These are phyloP conservation scores for Saguinus midas DNA, from an alignment of 2,113 vertebrate genomes.

Conservation along the genomic window DNA sequence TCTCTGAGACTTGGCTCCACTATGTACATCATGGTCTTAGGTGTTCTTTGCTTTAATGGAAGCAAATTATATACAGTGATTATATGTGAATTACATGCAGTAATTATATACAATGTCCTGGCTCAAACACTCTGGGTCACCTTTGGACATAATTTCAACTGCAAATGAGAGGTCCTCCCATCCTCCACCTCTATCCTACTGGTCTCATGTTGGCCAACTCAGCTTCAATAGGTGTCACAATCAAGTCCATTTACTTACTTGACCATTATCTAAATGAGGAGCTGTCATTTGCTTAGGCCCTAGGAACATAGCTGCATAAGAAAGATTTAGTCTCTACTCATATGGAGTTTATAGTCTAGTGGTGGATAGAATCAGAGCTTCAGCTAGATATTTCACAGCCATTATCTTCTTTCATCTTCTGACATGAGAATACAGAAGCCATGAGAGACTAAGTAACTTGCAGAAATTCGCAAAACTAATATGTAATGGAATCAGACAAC, in stretches of 20 bases:
- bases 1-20: not conserved
- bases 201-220: not conserved
- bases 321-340: not conserved
- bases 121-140: not conserved
- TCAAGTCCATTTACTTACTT: not conserved
- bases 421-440: not conserved
- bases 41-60: slow-evolving; percentile 3
- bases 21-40: not conserved
- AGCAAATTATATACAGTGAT: no score
- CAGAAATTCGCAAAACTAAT: not conserved
- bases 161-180: not conserved
- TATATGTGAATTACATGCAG: no score
- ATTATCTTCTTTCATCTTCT: not conserved
- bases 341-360: not conserved
- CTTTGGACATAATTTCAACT: not conserved
- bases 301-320: not conserved
- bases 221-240: not conserved
- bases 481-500: not conserved
- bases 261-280: not conserved
- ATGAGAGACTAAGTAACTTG: not conserved
- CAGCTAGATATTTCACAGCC: not conserved
- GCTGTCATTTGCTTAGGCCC: not conserved
- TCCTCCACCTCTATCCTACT: not conserved
- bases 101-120: not conserved
- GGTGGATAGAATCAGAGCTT: not conserved